A percentile compares a stretch with the other conserved stretches of the same genome.
phyloP scores from a whole-genome alignment of 2,888 invertebrate species.

The Noctua pronuba region DNA sequence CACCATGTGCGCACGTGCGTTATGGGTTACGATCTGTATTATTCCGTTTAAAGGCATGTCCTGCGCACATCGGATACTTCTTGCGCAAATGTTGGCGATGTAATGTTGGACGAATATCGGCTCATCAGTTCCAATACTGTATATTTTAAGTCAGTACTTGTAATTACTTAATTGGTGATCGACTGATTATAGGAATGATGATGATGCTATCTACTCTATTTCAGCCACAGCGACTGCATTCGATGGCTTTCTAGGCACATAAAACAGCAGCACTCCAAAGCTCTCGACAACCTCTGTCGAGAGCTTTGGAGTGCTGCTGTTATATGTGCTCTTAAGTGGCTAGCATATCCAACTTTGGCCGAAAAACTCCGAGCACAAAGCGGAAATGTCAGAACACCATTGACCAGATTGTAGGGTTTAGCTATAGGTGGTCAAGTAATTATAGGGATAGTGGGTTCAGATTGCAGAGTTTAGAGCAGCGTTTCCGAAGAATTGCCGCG shows the following conservation, averaged over 20 bases:
- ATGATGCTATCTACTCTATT: background rate
- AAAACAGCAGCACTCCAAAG: no score
- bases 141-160: background rate
- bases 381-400: background rate
- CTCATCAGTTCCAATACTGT: background rate
- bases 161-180: background rate
- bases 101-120: background rate
- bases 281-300: no score
- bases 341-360: background rate
- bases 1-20: constrained; percentile 14
- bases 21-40: constrained; percentile 30
- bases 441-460: background rate
- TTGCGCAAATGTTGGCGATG: background rate
- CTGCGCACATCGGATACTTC: background rate
- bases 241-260: background rate
- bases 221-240: background rate
- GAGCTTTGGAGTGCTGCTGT: background rate
- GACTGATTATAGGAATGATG: background rate
- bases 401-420: background rate
- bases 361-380: background rate
- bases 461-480: background rate
- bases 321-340: background rate
- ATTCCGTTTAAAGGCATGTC: constrained; percentile 43
- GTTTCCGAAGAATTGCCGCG: background rate
- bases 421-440: background rate